Base-by-base conservation (phyloP, 2,113 vertebrate species). In the Cheirogaleus medius region DNA sequence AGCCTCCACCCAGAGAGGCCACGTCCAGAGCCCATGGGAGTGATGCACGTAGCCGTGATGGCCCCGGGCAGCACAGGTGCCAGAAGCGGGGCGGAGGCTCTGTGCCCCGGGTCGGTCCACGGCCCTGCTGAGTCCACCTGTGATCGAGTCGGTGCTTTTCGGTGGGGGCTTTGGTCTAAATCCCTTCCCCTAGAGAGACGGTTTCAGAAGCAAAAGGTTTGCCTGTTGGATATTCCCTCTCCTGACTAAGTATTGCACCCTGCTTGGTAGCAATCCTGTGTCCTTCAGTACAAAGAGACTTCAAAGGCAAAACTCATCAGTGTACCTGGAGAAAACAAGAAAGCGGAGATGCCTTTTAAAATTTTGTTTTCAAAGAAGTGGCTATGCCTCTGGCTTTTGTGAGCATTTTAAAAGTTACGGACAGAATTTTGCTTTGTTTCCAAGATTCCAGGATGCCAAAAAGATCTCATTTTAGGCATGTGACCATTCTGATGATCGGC, bases 21-120 rank as follows among this genome's bases (percentile, higher is more conserved):
- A 6, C 1, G 18, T 18, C 11, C 49, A 6, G 80, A 81, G 47
- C 47, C 44, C 29, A 1, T 3, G 32, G 37, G 29, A 39, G 18
- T 0, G 0, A 0, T 0, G 5, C 1, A 1, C 0, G 64, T 56
- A 37, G 13, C 64, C 13, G 18, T 8, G 1, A 23, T 5, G 27
- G 47, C 27, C 15, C 73, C 4, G n/a, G 21, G 42, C 49, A 21
- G n/a, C 17, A 2, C n/a, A 32, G 39, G 42, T 18, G 42, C 42
- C 42, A 10, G 44, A 27, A 76, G 42, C 4, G 5, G 29, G 4
- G 13, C 2, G 1, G 8, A 47, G 27, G 71, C 25, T 44, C 42
- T 4, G 6, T 0, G 37, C 9, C 58, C 10, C 56, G 21, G 2
- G 34, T 64, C 29, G 37, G 54, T 12, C 29, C 32, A 25, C 29